Conservation (phyloP, 2,113 vertebrate genomes). For the Sardina pilchardus region DNA sequence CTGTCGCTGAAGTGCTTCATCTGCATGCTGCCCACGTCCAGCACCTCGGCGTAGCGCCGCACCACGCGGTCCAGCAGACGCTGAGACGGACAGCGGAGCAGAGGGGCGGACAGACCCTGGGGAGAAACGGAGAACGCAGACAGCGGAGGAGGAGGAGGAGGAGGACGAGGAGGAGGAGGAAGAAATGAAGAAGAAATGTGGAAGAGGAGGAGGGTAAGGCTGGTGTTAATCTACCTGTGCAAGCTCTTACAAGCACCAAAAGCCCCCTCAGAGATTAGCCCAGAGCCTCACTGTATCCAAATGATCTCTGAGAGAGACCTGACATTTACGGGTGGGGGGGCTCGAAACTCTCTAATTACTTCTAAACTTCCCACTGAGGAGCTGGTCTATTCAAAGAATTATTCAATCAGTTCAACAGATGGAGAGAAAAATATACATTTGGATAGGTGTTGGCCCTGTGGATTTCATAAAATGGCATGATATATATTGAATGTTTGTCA, state of each 20-base stretch:
- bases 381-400: not conserved
- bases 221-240: not conserved
- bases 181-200: no score
- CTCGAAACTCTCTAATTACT: not conserved
- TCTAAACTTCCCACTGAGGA: not conserved
- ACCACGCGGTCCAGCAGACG: constrained; percentile 40
- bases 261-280: not conserved
- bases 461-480: not conserved
- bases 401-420: not conserved
- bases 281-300: not conserved
- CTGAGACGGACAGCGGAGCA: not conserved
- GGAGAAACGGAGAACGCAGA: fast-evolving
- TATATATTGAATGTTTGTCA: not conserved
- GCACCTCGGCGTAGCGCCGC: constrained; percentile 79
- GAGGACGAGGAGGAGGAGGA: not conserved
- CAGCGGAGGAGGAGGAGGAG: not conserved
- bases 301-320: not conserved
- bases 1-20: constrained; percentile 80
- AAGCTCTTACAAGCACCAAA: not conserved
- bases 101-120: constrained; percentile 73
- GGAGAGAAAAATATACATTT: not conserved
- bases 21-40: constrained; percentile 79
- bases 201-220: not conserved
- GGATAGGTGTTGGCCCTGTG: not conserved
- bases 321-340: not conserved